phyloP scores from a whole-genome alignment of 2,888 invertebrate species.

The Vandiemenella viatica region DNA sequence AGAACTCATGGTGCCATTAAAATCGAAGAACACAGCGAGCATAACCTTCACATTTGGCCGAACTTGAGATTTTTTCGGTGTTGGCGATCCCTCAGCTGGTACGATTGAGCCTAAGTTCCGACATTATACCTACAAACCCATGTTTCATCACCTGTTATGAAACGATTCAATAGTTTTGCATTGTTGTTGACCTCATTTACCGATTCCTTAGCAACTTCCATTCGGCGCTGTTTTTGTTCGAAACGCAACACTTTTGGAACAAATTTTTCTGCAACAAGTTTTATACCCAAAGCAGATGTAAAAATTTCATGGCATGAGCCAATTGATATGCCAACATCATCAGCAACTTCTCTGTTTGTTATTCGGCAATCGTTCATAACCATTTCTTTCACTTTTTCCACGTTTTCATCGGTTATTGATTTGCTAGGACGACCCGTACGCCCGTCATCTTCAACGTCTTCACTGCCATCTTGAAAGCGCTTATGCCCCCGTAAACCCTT shows the following conservation, averaged over 20 bases:
- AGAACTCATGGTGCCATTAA: background rate
- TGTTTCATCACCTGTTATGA: background rate
- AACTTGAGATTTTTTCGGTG: background rate
- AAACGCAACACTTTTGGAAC: background rate
- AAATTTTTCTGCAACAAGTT: conserved; percentile 7
- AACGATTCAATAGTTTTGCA: background rate
- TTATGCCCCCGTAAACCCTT: background rate
- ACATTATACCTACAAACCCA: background rate
- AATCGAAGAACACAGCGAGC: background rate
- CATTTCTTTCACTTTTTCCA: conserved; percentile 19
- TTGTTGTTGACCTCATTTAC: no score
- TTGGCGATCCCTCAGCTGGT: background rate
- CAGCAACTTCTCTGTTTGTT: conserved; percentile 13
- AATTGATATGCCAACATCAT: conserved; percentile 9
- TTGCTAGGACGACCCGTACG: conserved; percentile 19
- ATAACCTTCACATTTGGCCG: background rate
- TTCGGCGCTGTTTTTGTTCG: background rate
- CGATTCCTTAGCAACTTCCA: background rate
- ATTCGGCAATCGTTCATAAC: conserved; percentile 15
- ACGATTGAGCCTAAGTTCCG: background rate
- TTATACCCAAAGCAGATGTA: conserved; percentile 13
- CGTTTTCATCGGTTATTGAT: conserved; percentile 20
- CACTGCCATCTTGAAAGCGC: background rate
- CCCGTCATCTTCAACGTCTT: conserved; percentile 17
- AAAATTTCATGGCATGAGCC: conserved; percentile 13